Base-by-base conservation (phyloP, 2,888 invertebrate genomes). In the Boloria euphrosyne region DNA sequence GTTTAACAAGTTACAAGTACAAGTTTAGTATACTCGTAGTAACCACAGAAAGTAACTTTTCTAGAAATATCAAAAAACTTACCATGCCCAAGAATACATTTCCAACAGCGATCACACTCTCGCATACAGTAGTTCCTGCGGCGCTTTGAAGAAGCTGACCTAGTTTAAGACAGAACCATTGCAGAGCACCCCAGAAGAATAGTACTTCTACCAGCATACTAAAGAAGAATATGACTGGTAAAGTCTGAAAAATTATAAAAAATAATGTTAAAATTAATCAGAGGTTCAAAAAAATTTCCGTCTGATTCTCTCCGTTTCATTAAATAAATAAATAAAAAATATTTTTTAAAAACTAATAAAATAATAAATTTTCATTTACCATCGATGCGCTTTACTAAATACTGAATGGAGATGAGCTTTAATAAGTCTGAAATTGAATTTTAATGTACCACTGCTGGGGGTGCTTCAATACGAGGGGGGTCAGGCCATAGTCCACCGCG, bases 71-170 rank as follows among this genome's bases (percentile, higher is more conserved):
- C 6, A 31, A 31, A 38, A 38, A 10, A 38, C 90, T 86, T 78
- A 97, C 97, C 96, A 96, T 96, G 68, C 99, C 98, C 17, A 99
- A 91, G 79, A 99, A 99, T 38, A 98, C 97, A 83, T 98, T 98
- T 0, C 97, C 98, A 0, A 98, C 96, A 14, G 97, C 95, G 71
- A 96, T 98, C 50, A 99, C 95, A 66, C 98, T 98, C 88, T 99
- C 99, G 65, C 98, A 98, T 0, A 98, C 97, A 0, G 99, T 98
- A 0, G 99, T 99, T 16, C 95, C 96, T 0, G 91, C 90, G 1
- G 88, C 87, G 0, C 78, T 66, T 0, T 76, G 95, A 62, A 98
- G 91, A 14, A 96, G 80, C 90, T 95, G 95, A 0, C 98, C 98
- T 31, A 98, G 84, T 80, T 96, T 96, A 22, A 94, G 78, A 46